Conservation (phyloP, 2,888 invertebrate species). For the Dicyrtoma fusca region DNA sequence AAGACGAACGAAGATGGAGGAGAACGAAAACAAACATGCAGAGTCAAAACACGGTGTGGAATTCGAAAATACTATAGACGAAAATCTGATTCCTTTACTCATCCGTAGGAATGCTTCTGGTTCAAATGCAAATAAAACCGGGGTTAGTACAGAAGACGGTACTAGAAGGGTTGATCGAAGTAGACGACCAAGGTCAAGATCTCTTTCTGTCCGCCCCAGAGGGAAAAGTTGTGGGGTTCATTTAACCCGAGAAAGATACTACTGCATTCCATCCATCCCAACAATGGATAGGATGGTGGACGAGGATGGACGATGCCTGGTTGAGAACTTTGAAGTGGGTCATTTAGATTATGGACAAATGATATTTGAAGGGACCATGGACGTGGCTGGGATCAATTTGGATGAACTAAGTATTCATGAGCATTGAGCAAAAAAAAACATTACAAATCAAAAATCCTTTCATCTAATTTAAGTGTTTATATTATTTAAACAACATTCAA, state of each 20-base stretch:
- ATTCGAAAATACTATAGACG: too few species aligned
- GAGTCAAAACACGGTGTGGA: too few species aligned
- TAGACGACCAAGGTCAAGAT: background rate
- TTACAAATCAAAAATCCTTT: background rate
- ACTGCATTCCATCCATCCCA: constrained; percentile 67
- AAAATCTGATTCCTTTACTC: too few species aligned
- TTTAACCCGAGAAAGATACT: constrained; percentile 36
- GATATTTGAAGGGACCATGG: constrained; percentile 19
- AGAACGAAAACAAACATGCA: too few species aligned
- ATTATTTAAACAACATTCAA: background rate
- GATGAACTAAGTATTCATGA: constrained; percentile 22
- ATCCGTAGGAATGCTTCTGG: too few species aligned
- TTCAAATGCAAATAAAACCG: too few species aligned
- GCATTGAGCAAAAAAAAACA: too few species aligned
- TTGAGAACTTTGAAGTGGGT: constrained; percentile 66
- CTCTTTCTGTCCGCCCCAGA: constrained; percentile 4
- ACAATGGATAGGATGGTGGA: constrained; percentile 76
- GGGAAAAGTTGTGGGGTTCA: constrained; percentile 32
- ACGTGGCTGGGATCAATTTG: constrained; percentile 26
- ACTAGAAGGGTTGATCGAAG: too few species aligned
- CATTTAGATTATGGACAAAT: constrained; percentile 28
- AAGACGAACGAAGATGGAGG: too few species aligned
- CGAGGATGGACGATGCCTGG: constrained; percentile 76
- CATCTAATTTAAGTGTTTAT: background rate
- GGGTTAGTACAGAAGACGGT: too few species aligned